A percentile compares a stretch with the other conserved stretches of the same genome.
Conservation (phyloP, 2,888 invertebrate species). For the Caenorhabditis angaria region DNA sequence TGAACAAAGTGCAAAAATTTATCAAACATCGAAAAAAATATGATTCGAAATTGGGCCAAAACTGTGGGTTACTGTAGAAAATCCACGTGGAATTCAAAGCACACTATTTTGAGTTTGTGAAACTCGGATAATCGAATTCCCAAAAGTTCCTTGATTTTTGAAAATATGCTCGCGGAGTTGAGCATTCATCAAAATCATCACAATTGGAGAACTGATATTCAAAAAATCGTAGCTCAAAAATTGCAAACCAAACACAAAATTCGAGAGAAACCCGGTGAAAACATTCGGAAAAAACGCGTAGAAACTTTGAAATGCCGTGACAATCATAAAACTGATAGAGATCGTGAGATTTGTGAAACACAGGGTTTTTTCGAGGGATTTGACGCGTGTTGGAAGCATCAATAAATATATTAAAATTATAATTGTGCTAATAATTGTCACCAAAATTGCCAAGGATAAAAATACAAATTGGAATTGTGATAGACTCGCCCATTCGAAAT, state of each 20-base stretch:
- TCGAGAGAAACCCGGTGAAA: too few species aligned
- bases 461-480: neutral
- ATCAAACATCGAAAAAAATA: too few species aligned
- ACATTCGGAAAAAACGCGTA: neutral
- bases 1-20: too few species aligned
- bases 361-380: neutral
- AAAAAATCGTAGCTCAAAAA: neutral
- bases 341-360: neutral
- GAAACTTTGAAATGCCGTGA: neutral
- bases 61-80: too few species aligned
- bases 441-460: neutral
- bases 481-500: neutral
- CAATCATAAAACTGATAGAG: slow-evolving; percentile 4
- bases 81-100: too few species aligned
- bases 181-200: neutral
- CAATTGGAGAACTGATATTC: slow-evolving; percentile 4
- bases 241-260: neutral
- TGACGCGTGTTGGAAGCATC: neutral
- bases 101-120: too few species aligned
- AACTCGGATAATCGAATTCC: too few species aligned
- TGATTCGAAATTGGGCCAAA: too few species aligned
- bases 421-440: neutral
- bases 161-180: too few species aligned
- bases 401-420: neutral
- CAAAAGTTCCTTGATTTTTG: too few species aligned